A percentile compares a stretch with the other conserved stretches of the same genome.
Evolutionary conservation across 2,113 vertebrate genomes (phyloP).

Genomic region (Vimba vimba): DNA sequence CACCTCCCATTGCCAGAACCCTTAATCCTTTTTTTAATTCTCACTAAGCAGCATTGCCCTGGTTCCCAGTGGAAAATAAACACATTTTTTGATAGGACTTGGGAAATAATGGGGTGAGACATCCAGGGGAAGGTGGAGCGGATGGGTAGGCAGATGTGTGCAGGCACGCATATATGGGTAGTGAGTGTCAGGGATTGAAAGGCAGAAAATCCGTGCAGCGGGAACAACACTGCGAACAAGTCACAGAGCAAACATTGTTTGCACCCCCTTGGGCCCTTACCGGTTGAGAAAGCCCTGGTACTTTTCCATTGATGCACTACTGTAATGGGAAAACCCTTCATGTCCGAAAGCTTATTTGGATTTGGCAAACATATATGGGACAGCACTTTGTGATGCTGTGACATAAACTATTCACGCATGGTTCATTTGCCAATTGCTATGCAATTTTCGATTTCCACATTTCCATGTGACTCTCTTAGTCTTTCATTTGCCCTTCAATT

Average conservation of each 20-base stretch:
- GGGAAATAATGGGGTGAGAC: constrained; percentile 27
- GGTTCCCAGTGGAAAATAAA: constrained; percentile 52
- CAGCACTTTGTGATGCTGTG: constrained; percentile 17
- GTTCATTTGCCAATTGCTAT: constrained; percentile 25
- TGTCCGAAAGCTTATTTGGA: constrained; percentile 25
- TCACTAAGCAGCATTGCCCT: constrained; percentile 38
- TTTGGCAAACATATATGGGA: constrained; percentile 13
- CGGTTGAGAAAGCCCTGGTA: constrained; percentile 34
- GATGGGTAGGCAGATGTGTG: constrained; percentile 45
- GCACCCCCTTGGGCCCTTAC: constrained; percentile 48
- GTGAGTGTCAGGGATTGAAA: constrained; percentile 56
- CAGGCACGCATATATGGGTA: constrained; percentile 53
- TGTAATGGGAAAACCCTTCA: constrained; percentile 25
- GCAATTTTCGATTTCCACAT: constrained; percentile 37
- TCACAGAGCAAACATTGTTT: constrained; percentile 73
- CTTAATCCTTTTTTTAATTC: constrained; percentile 57
- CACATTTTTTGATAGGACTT: constrained; percentile 51
- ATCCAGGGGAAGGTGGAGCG: constrained; percentile 14
- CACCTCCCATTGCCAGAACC: constrained; percentile 40
- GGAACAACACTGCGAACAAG: constrained; percentile 61
- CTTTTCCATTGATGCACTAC: constrained; percentile 51
- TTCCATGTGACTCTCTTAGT: constrained; percentile 27
- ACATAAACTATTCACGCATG: constrained; percentile 45
- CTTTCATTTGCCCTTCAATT: constrained; percentile 49
- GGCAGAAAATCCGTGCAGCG: constrained; percentile 64